phyloP scores from a whole-genome alignment of 2,113 vertebrate genomes.

The Daboia siamensis region DNA sequence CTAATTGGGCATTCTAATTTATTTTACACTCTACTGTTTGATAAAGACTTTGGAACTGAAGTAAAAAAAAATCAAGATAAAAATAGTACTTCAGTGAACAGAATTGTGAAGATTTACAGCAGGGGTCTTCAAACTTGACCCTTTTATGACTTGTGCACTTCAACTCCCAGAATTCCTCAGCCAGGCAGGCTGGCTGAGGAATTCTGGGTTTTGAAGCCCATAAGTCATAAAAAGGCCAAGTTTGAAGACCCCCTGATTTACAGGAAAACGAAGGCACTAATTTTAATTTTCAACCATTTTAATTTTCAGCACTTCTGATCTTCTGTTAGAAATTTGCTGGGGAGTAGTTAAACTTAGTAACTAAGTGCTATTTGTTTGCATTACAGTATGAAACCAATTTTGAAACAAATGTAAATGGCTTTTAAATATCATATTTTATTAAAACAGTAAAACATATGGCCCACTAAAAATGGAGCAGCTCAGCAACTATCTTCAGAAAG shows the following conservation, averaged over 20 bases:
- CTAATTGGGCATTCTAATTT: neutral
- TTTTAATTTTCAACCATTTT: conserved; percentile 24
- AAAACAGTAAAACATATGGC: conserved; percentile 39
- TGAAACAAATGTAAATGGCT: conserved; percentile 36
- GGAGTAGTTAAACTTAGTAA: conserved; percentile 52
- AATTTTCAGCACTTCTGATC: conserved; percentile 46
- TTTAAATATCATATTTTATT: conserved; percentile 49
- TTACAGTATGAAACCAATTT: conserved; percentile 31
- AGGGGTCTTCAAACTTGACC: too few relatives aligned
- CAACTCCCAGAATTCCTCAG: too few relatives aligned
- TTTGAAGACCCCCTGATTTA: neutral
- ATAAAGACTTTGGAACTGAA: neutral
- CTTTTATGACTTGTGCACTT: too few relatives aligned
- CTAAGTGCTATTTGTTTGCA: conserved; percentile 13
- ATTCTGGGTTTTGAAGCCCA: too few relatives aligned
- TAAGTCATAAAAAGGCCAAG: too few relatives aligned
- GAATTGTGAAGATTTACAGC: too few relatives aligned
- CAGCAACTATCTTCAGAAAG: conserved; percentile 32
- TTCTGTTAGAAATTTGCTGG: conserved; percentile 20
- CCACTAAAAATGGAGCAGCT: conserved; percentile 42
- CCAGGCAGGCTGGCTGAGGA: too few relatives aligned
- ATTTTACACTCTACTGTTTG: neutral
- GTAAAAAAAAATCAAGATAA: neutral
- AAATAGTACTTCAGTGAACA: neutral
- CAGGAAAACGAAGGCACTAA: conserved; percentile 22